Conservation (phyloP, 2,888 invertebrate species). For the Graphium colonna region DNA sequence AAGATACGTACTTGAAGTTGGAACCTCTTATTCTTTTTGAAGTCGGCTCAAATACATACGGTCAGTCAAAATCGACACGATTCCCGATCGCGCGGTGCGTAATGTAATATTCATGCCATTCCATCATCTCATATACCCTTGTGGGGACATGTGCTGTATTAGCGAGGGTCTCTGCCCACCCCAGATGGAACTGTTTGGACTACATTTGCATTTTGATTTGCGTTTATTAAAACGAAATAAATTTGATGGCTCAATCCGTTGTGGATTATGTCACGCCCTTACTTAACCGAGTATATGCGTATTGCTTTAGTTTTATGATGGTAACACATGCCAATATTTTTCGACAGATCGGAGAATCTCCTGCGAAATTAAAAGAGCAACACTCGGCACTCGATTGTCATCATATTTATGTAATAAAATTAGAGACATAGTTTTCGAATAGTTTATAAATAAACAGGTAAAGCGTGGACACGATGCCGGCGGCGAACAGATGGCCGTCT, state of each 20-base stretch:
- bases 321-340: slow-evolving; percentile 7
- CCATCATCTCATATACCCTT: background rate
- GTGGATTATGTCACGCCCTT: background rate
- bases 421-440: too few relatives aligned
- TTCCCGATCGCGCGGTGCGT: too few relatives aligned
- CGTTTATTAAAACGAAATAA: slow-evolving; percentile 64
- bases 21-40: too few relatives aligned
- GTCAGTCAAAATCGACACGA: too few relatives aligned
- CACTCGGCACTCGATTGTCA: too few relatives aligned
- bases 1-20: too few relatives aligned
- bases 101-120: background rate
- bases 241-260: slow-evolving; percentile 55
- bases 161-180: slow-evolving; percentile 24
- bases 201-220: slow-evolving; percentile 62
- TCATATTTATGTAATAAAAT: too few relatives aligned
- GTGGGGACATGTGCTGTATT: background rate
- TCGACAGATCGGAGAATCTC: too few relatives aligned
- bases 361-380: too few relatives aligned
- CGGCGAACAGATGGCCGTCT: too few relatives aligned
- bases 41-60: background rate
- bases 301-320: background rate
- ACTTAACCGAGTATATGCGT: background rate
- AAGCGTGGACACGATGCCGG: too few relatives aligned
- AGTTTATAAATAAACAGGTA: too few relatives aligned
- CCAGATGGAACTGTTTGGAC: slow-evolving; percentile 43